A percentile compares a stretch with the other conserved stretches of the same genome.
Evolutionary conservation across 2,888 invertebrate species (phyloP).

Genomic region (Dryadula phaetusa): DNA sequence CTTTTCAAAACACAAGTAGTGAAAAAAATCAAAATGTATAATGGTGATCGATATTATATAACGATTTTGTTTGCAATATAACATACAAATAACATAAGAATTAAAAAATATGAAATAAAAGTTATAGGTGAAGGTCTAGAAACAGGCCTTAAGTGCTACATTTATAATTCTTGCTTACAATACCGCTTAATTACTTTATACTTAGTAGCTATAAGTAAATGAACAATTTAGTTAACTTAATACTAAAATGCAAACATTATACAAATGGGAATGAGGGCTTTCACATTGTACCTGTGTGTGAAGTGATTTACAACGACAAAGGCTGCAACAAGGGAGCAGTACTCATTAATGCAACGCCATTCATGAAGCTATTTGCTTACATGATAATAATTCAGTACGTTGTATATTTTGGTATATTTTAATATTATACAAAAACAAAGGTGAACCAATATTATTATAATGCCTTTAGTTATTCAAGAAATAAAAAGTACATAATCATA

Average conservation of each 20-base stretch:
- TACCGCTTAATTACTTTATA: background rate
- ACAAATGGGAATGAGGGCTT: background rate
- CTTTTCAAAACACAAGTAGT: too few species aligned
- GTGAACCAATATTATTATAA: too few species aligned
- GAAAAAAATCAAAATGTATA: too few species aligned
- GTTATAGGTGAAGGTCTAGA: background rate
- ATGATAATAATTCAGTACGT: constrained; percentile 27
- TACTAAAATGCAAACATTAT: background rate
- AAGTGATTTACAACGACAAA: constrained; percentile 27
- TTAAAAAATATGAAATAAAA: background rate
- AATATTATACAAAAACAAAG: background rate
- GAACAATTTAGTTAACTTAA: background rate
- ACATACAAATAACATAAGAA: too few species aligned
- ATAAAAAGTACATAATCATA: too few species aligned
- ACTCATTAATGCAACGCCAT: constrained; percentile 41
- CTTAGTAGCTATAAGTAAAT: background rate
- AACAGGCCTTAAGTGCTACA: background rate
- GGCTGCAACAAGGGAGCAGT: constrained; percentile 9
- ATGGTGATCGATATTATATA: too few species aligned
- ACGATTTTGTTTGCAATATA: too few species aligned
- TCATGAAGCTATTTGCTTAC: constrained; percentile 28
- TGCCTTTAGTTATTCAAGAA: too few species aligned
- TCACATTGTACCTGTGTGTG: background rate
- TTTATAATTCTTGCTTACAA: background rate
- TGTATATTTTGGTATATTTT: constrained; percentile 19